Evolutionary conservation across 2,888 invertebrate species (phyloP), one percentile per base, ranked within the genome.

Genomic region (Prosopocoilus inquinatus): DNA sequence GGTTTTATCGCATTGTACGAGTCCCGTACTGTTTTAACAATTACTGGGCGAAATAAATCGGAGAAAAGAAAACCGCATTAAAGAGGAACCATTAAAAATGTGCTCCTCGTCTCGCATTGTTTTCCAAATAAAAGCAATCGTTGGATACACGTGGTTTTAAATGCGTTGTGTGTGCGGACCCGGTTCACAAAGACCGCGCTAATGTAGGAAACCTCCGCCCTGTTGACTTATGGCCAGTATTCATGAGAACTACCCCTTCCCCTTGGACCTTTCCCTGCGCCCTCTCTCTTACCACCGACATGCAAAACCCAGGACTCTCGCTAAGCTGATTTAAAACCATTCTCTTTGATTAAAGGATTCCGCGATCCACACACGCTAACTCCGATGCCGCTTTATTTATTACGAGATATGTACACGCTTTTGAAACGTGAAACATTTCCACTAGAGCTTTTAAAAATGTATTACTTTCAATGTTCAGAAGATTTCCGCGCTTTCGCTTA

Each of bases 291-390:
- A 49, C 39, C 35, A 52, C 55, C 55, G 58, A 58, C 60, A 64
- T 57, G 63, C 63, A 63, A 62, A 58, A 59, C 58, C 53, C 56
- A 53, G 54, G 48, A 58, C 57, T 55, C 51, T 58, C 64, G 60
- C 62, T 69, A 69, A 70, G 68, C 69, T 67, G 68, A 70, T 70
- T 70, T 69, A 68, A 68, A 70, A 67, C 67, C 66, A 65, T 68
- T 69, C 67, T 67, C 66, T 67, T 65, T 70, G 70, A 69, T 69
- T 69, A 69, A 70, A 67, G 67, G 67, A 67, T 67, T 66, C 60
- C 41, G 38, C 51, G 50, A 48, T 41, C 44, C 38, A 63, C 60
- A 59, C 62, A 61, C 62, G 65, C 63, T 59, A 63, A 50, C 52
- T 60, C 56, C 57, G 60, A 45, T 58, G 59, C 62, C 63, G 64